These are phyloP conservation scores for Notolabrus celidotus DNA, from an alignment of 2,797 vertebrate genomes.

Conservation along the genomic window DNA sequence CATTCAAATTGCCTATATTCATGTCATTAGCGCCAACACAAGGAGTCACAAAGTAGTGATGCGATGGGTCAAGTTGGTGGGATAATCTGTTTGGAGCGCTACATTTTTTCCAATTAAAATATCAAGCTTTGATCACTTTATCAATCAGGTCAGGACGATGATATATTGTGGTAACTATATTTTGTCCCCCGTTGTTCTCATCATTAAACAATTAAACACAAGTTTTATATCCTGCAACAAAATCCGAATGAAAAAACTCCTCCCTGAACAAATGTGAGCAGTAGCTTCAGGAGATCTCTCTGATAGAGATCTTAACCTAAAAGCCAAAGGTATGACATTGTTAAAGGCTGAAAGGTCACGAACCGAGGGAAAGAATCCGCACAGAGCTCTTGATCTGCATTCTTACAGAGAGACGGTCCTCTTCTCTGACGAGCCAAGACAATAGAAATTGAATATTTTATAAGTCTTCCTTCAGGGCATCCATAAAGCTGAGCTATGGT, in stretches of 20 bases:
- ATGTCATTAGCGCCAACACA: too few species aligned
- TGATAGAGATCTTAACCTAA: constrained; percentile 8
- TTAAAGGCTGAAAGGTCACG: constrained; percentile 6
- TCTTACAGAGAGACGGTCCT: constrained; percentile 46
- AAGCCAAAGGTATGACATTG: constrained; percentile 27
- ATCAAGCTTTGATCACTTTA: too few species aligned
- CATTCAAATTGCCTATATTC: too few species aligned
- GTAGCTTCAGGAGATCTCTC: constrained; percentile 7
- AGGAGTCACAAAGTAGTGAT: too few species aligned
- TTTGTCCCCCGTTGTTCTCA: too few species aligned
- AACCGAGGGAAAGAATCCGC: constrained; percentile 13
- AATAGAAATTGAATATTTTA: constrained; percentile 74
- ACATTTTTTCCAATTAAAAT: too few species aligned
- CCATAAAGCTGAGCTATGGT: constrained; percentile 59
- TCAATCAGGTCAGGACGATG: too few species aligned
- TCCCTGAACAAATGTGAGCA: constrained; percentile 9
- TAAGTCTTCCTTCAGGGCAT: constrained; percentile 67
- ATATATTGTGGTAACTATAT: too few species aligned
- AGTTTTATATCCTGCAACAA: too few species aligned
- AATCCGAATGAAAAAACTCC: not conserved
- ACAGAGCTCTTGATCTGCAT: constrained; percentile 47
- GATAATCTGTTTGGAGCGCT: too few species aligned
- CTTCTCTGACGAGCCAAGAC: constrained; percentile 57
- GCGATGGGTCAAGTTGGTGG: too few species aligned
- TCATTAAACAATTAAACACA: too few species aligned